Evolutionary conservation across 2,797 vertebrate species (phyloP).

Genomic region (Argyrosomus regius): DNA sequence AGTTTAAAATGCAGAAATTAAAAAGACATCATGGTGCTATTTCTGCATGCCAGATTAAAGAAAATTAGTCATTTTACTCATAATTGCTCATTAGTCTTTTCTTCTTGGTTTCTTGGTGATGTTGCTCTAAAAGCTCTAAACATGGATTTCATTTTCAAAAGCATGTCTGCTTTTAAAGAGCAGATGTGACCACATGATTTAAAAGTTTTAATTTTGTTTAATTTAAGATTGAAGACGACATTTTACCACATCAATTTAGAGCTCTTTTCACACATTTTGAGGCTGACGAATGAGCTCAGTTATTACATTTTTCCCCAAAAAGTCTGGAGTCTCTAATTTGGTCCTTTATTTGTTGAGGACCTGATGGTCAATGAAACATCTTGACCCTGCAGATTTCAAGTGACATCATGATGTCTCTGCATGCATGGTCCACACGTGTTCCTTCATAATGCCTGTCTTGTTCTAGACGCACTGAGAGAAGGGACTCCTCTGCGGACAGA

Average conservation of each 20-base stretch:
- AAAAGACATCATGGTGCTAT: background rate
- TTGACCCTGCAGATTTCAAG: background rate
- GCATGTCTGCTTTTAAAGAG: conserved; percentile 33
- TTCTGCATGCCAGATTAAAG: conserved; percentile 30
- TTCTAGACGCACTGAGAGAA: conserved; percentile 66
- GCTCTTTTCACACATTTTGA: conserved; percentile 29
- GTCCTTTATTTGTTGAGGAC: background rate
- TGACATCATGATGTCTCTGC: conserved; percentile 12
- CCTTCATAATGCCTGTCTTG: conserved; percentile 37
- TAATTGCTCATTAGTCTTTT: background rate
- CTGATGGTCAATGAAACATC: background rate
- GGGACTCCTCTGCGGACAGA: conserved; percentile 52
- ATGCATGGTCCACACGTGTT: background rate
- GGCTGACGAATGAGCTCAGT: background rate
- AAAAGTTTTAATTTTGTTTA: background rate
- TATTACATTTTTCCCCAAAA: background rate
- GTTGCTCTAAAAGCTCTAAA: conserved; percentile 24
- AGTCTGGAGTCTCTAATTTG: background rate
- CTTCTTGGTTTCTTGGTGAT: conserved; percentile 20
- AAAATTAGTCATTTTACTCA: background rate
- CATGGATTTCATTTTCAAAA: conserved; percentile 21
- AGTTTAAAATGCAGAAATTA: conserved; percentile 16
- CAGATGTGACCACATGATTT: conserved; percentile 49
- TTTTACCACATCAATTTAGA: background rate
- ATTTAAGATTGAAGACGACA: background rate